Evolutionary conservation across 2,113 vertebrate genomes (phyloP), one percentile per base, ranked within the genome.

Genomic region (Cheirogaleus medius): DNA sequence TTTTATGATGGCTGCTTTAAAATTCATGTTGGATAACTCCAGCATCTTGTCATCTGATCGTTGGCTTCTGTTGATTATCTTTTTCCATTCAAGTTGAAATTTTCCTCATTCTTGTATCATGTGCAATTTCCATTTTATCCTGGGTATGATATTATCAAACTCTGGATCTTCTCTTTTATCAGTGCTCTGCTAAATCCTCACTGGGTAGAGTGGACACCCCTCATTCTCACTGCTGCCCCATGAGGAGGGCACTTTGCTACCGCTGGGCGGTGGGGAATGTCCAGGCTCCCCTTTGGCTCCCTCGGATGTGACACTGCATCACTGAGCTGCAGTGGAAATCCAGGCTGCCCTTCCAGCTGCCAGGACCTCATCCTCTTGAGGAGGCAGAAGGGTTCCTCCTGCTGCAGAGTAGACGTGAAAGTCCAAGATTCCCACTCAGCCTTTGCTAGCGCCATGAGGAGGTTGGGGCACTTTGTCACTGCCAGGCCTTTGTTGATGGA

Each of bases 1-100:
- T 58, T 69, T 60, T 58, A 58, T 82, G 21, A n/a, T 83, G 23
- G 4, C 4, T 66, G 37, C 21, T 68, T 66, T 58, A 74, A 66
- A 86, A 92, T 44, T 42, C 25, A 77, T 86, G 9, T 66, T 10
- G 44, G 47, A 27, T 86, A 44, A 93, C 77, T 78, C 37, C 47
- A 17, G 29, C 10, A 20, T 64, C 10, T 76, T 85, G 47, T 68
- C 47, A 66, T 77, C 14, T 34, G 13, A 4, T 54, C 27, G 20
- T 25, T 85, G n/a, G 8, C n/a, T 66, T 92, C 58, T 54, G 15
- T 64, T 63, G 34, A 49, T 52, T 76, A 37, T 54, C 54, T 54
- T 42, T 76, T 76, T 27, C 29, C 9, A n/a, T 66, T 76, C 69
- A 92, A 39, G 23, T 84, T 60, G 80, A 74, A 49, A 73, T 39